These are phyloP conservation scores for Araneus ventricosus DNA, from an alignment of 1,140 invertebrate genomes.

Conservation along the genomic window DNA sequence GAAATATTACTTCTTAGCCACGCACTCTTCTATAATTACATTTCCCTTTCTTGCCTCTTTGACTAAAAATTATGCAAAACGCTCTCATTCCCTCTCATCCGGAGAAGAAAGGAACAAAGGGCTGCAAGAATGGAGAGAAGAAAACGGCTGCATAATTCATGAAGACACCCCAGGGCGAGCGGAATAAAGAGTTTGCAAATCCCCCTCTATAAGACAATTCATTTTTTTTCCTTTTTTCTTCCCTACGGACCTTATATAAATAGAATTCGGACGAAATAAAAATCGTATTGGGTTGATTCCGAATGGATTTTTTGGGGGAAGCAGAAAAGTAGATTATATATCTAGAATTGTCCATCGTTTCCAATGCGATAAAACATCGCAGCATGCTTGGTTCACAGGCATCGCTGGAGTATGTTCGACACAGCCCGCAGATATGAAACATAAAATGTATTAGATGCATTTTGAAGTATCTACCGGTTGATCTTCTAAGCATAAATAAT, in stretches of 20 bases:
- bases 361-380: neutral
- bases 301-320: neutral
- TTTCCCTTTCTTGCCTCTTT: conserved; percentile 30
- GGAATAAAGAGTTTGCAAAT: conserved; percentile 21
- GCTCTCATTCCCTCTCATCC: neutral
- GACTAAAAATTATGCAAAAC: conserved; percentile 59
- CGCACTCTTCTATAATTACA: conserved; percentile 48
- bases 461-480: neutral
- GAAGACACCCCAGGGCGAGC: conserved; percentile 24
- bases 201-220: conserved; percentile 16
- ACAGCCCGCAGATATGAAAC: neutral
- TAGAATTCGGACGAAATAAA: neutral
- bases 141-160: conserved; percentile 50
- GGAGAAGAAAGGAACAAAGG: conserved; percentile 13
- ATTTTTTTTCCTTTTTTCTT: neutral
- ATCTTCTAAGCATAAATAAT: too few relatives aligned
- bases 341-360: neutral
- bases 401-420: neutral
- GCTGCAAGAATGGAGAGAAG: neutral
- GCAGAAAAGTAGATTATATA: neutral
- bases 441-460: neutral
- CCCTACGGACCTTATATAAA: neutral
- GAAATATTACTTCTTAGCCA: neutral
- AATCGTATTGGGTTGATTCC: conserved; percentile 19
- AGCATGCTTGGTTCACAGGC: neutral